Evolutionary conservation across 2,113 vertebrate genomes (phyloP).

Genomic region (Pseudopodoces humilis): DNA sequence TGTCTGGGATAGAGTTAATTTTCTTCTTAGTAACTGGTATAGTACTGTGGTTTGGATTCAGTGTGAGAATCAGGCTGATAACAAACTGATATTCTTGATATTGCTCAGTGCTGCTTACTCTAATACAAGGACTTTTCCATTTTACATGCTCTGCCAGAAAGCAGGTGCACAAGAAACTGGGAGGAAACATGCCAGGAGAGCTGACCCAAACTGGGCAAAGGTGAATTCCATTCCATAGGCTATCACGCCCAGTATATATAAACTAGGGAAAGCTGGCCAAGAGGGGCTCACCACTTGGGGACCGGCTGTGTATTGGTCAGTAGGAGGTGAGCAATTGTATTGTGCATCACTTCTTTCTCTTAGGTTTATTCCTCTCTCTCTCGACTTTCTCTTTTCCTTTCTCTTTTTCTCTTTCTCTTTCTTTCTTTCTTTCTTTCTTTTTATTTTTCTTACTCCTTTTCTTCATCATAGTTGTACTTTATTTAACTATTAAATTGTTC

Average conservation of each 20-base stretch:
- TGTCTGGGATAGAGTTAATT: background rate
- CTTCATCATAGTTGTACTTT: background rate
- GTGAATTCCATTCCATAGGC: background rate
- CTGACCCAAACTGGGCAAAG: background rate
- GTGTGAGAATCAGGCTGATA: background rate
- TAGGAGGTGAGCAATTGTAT: too few species aligned
- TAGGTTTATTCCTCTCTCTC: background rate
- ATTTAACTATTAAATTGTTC: background rate
- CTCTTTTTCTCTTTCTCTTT: accelerated
- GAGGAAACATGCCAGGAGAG: background rate
- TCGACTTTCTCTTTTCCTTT: accelerated
- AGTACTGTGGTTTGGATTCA: background rate
- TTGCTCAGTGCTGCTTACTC: background rate
- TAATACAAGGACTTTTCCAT: background rate
- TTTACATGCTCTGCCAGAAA: background rate
- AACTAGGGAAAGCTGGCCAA: background rate
- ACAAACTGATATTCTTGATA: background rate
- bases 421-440: accelerated
- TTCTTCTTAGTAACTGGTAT: too few species aligned
- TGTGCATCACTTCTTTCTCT: background rate
- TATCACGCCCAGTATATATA: background rate
- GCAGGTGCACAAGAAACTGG: background rate
- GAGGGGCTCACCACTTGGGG: background rate
- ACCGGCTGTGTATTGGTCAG: too few species aligned
- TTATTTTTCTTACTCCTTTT: background rate